phyloP scores from a whole-genome alignment of 2,888 invertebrate genomes.

The Fabriciana adippe region DNA sequence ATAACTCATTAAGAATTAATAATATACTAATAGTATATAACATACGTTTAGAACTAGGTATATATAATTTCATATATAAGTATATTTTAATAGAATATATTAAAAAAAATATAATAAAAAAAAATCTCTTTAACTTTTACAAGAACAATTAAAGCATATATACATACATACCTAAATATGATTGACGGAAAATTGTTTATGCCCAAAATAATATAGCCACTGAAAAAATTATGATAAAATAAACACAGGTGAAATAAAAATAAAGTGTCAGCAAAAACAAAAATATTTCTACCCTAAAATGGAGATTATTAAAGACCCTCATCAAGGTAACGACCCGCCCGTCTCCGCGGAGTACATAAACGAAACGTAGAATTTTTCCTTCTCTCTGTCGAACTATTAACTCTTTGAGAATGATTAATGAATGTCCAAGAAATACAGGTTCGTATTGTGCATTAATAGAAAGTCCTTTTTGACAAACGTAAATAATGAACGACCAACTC shows the following conservation, averaged over 20 bases:
- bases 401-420: conserved; percentile 23
- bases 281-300: not conserved
- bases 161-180: no score
- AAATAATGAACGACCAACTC: conserved; percentile 21
- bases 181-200: no score
- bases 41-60: no score
- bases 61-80: no score
- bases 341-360: not conserved
- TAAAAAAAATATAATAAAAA: no score
- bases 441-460: conserved; percentile 18
- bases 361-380: conserved; percentile 15
- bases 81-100: no score
- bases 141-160: no score
- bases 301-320: conserved; percentile 19
- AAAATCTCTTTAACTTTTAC: no score
- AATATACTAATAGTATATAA: not conserved
- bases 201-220: no score
- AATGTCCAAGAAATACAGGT: conserved; percentile 21
- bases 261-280: conserved; percentile 5
- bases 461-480: conserved; percentile 21
- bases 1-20: conserved; percentile 2
- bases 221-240: not conserved
- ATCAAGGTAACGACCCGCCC: conserved; percentile 13
- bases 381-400: conserved; percentile 11
- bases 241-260: not conserved